Evolutionary conservation across 2,797 vertebrate species (phyloP), one percentile per base, ranked within the genome.

Genomic region (Trematomus bernacchii): DNA sequence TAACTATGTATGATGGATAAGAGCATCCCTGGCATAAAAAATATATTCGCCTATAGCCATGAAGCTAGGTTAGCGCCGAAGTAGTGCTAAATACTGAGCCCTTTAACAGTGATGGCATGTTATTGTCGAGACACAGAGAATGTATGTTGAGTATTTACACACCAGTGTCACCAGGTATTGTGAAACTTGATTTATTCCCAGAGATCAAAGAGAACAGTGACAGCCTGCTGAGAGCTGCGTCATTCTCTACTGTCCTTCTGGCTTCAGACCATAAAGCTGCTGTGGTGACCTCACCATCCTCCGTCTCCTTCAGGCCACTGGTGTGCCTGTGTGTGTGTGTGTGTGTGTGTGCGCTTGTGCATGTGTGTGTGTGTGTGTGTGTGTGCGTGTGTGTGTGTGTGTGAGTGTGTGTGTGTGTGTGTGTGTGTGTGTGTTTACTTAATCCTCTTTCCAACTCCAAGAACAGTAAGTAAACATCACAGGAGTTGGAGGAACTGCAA

Each of bases 361-460:
- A 52, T 61, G 48, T 43, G 68, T 44, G 50, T 27, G 27, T 71
- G 13, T 63, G 43, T 47, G 58, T 44, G 43, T 37, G n/a, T 51
- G 19, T 51, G 50, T 51, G 50, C 51, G 50, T 51, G 27, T 54
- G 43, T 47, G 58, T 44, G 11, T 59, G 52, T 60, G 48, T 43
- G 68, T 44, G 50, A 2, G 21, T 21, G 21, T 21, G 21, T 21
- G 21, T 21, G 21, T 21, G 21, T 21, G 21, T 21, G 21, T 21
- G 21, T 21, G 21, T 27, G 27, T 5, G 27, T 27, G 71, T 76
- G 69, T 67, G 61, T 84, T 85, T 78, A 77, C 65, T 85, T 87
- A 90, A 90, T 92, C 84, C 83, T 84, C 84, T 91, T 89, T 85
- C 84, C 80, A 84, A 84, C 76, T 55, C 82, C 51, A 66, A 79